Evolutionary conservation across 2,113 vertebrate species (phyloP).

Genomic region (Cariama cristata): DNA sequence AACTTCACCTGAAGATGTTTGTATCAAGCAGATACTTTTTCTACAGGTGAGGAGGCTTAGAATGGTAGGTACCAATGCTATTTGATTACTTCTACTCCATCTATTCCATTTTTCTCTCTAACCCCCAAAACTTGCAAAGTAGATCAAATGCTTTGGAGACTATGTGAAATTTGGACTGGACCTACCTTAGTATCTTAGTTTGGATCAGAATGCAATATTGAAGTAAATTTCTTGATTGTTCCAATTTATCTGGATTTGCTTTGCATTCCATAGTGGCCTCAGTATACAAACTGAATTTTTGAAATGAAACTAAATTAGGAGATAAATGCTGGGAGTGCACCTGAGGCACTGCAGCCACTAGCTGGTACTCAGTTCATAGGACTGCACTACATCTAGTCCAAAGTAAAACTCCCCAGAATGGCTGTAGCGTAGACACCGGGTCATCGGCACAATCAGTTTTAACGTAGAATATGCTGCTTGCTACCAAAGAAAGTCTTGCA

Average conservation of each 20-base stretch:
- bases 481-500: background rate
- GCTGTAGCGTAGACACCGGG: accelerated
- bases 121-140: background rate
- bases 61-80: background rate
- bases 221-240: background rate
- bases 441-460: background rate
- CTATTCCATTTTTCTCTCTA: background rate
- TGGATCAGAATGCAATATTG: background rate
- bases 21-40: background rate
- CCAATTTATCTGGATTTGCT: background rate
- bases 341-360: background rate
- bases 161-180: background rate
- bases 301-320: background rate
- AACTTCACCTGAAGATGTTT: background rate
- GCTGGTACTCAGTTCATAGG: background rate
- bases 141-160: background rate
- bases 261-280: background rate
- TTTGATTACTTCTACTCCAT: background rate
- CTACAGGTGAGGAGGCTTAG: background rate
- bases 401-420: background rate
- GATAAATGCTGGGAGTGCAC: background rate
- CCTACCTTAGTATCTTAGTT: background rate
- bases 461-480: background rate
- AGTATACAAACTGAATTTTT: background rate
- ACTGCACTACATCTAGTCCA: background rate